Evolutionary conservation across 2,888 invertebrate genomes (phyloP).

Genomic region (Rotaria macrura): DNA sequence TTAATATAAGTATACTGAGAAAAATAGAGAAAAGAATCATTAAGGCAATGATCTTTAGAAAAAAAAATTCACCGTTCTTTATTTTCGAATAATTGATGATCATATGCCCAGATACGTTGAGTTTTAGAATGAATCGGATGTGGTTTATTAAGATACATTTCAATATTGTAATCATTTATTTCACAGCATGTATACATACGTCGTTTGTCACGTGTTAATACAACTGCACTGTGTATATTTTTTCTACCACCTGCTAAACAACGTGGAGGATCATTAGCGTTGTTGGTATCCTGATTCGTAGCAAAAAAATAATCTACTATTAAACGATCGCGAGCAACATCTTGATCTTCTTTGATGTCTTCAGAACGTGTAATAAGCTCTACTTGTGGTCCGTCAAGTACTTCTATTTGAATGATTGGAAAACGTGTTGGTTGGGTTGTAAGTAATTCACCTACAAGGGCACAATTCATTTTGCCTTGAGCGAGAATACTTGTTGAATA

Average conservation of each 20-base stretch:
- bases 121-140: background rate
- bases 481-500: no score
- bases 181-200: slow-evolving; percentile 46
- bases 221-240: slow-evolving; percentile 48
- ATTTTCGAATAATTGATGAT: slow-evolving; percentile 16
- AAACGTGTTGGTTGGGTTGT: background rate
- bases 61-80: background rate
- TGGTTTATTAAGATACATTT: slow-evolving; percentile 38
- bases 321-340: slow-evolving; percentile 26
- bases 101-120: background rate
- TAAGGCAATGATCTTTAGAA: no score
- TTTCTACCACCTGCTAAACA: slow-evolving; percentile 34
- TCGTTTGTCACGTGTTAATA: slow-evolving; percentile 40
- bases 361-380: slow-evolving; percentile 27
- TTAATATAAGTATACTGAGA: slow-evolving; percentile 53
- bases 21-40: no score
- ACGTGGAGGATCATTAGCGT: background rate
- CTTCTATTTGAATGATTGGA: slow-evolving; percentile 30
- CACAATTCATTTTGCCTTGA: no score
- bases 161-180: slow-evolving; percentile 46
- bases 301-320: slow-evolving; percentile 28
- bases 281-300: background rate
- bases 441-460: background rate
- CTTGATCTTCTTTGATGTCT: slow-evolving; percentile 29
- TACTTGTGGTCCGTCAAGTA: slow-evolving; percentile 30